Conservation (phyloP, 1,140 invertebrate genomes). For the Micrasema minimum region DNA sequence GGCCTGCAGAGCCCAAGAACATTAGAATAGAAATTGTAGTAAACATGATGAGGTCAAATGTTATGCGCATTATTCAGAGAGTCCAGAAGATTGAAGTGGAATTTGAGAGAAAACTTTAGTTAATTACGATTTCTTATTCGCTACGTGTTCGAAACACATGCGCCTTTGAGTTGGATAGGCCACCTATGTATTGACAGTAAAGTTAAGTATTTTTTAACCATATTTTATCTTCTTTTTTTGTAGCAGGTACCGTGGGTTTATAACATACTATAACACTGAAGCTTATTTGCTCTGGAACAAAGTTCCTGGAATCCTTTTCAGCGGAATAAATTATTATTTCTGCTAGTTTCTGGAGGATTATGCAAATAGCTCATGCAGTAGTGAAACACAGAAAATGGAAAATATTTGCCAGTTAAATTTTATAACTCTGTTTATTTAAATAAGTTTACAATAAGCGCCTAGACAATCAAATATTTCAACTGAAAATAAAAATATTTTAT, state of each 20-base stretch:
- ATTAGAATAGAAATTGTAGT: neutral
- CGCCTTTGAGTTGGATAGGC: too few relatives aligned
- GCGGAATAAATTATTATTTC: neutral
- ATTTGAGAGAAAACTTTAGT: neutral
- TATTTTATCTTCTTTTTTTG: too few relatives aligned
- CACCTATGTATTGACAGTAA: too few relatives aligned
- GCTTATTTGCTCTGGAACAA: neutral
- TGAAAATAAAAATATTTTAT: neutral
- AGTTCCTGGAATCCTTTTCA: neutral
- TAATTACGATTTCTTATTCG: neutral
- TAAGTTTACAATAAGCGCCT: neutral
- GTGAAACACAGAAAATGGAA: constrained; percentile 9
- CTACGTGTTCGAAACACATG: neutral
- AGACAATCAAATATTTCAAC: neutral
- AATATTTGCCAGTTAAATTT: neutral
- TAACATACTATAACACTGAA: neutral
- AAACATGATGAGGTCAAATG: constrained; percentile 10
- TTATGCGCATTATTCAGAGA: neutral
- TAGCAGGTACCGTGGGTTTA: too few relatives aligned
- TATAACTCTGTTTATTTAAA: neutral
- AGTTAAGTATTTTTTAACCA: too few relatives aligned
- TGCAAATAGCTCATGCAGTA: constrained; percentile 1
- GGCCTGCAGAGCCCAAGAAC: neutral
- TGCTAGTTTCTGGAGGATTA: neutral
- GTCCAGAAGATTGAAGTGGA: neutral